Evolutionary conservation across 2,888 invertebrate genomes (phyloP).

Genomic region (Scaptomyza parva): DNA sequence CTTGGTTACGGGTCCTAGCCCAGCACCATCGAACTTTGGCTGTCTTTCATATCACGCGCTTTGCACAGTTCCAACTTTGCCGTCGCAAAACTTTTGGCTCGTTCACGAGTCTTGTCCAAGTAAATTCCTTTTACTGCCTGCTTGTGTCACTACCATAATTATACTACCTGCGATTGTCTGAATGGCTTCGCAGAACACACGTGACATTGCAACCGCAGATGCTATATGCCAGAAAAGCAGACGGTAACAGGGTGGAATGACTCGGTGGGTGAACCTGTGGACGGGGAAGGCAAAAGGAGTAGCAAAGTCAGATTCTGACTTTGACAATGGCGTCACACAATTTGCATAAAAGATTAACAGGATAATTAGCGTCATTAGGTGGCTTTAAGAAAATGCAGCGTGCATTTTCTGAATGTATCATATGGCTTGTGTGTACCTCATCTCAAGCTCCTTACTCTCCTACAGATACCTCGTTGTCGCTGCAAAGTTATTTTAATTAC

Average conservation of each 20-base stretch:
- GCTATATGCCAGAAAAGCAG: slow-evolving; percentile 1
- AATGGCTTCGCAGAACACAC: slow-evolving; percentile 67
- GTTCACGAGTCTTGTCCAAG: slow-evolving; percentile 35
- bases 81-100: slow-evolving; percentile 60
- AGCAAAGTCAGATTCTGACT: slow-evolving; percentile 25
- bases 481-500: slow-evolving; percentile 56
- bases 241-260: neutral
- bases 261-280: neutral
- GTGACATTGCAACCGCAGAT: slow-evolving; percentile 67
- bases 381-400: slow-evolving; percentile 46
- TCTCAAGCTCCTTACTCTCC: slow-evolving; percentile 1
- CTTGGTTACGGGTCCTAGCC: slow-evolving; percentile 23
- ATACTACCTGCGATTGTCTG: slow-evolving; percentile 75
- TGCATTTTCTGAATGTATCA: slow-evolving; percentile 35
- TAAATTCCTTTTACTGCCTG: slow-evolving; percentile 4
- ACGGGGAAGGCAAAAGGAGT: slow-evolving; percentile 7
- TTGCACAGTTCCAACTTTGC: slow-evolving; percentile 64
- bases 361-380: slow-evolving; percentile 79
- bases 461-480: slow-evolving; percentile 31
- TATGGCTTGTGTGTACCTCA: neutral
- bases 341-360: slow-evolving; percentile 76
- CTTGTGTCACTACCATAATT: slow-evolving; percentile 52
- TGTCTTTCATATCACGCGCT: slow-evolving; percentile 75
- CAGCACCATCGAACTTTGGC: slow-evolving; percentile 61
- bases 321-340: slow-evolving; percentile 57